Evolutionary conservation across 2,888 invertebrate species (phyloP), one percentile per base, ranked within the genome.

Genomic region (Quadroppia sp.): DNA sequence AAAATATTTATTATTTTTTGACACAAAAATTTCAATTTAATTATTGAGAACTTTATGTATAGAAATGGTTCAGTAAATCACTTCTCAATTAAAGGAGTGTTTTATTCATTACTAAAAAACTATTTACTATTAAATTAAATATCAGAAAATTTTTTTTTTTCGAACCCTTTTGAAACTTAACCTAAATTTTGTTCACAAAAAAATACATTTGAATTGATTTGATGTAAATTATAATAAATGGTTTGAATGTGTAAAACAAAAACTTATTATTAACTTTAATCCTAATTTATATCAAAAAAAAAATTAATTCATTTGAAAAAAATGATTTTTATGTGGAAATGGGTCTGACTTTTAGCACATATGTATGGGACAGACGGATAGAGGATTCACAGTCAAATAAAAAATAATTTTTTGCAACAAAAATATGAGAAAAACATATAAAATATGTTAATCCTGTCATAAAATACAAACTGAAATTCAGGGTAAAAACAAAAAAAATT

Each of bases 21-120:
- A n/a, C n/a, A 36, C 36, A 36, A 36, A 36, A 36, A 36, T 7
- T 36, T 7, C 36, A 7, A 36, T 36, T 36, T 36, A 36, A 36
- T 7, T 36, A 36, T 36, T n/a, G n/a, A 9, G 36, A 30, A 56
- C 56, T 11, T 1, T 56, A 28, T 30, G 56, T 56, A 17, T 9
- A 15, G 28, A 56, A 56, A 56, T 56, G 56, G 45, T 17, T 56
- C 56, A 56, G 56, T 56, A 56, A 56, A 56, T 56, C 56, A 56
- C 30, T 17, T 25, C 11, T 53, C 6, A 36, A 45, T 28, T 25
- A 30, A 30, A 56, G 56, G 56, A 56, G 56, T 56, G 56, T 56
- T 23, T 15, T 1, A 4, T 28, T 15, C 30, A 11, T 25, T 28
- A 30, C 30, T 13, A 15, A 13, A 50, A 23, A 23, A 20, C 20